Base-by-base conservation (phyloP, 2,113 vertebrate genomes). In the Kobus ellipsiprymnus region DNA sequence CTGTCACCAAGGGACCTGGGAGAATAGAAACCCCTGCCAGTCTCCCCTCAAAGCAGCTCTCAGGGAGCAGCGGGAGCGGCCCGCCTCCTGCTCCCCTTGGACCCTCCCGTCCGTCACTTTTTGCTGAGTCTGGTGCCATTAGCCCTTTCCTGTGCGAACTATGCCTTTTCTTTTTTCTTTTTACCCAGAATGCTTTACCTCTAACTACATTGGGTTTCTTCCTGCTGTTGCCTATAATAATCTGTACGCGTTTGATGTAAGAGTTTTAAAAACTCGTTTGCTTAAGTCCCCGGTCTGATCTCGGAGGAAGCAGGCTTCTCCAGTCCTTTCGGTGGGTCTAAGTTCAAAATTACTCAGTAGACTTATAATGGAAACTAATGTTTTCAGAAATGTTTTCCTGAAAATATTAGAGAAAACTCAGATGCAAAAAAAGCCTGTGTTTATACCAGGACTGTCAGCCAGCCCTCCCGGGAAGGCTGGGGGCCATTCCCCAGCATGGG, bases 231-330 rank as follows among this genome's bases (percentile, higher is more conserved):
- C 90, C 55, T 86, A 67, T 64, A 77, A 59, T 40, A 87, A 57
- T n/a, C 25, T 80, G 25, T 81, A 3, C 50, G 30, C 46, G 55
- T 95, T 90, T 78, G 54, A 67, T 48, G 2, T 81, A 84, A 74
- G 67, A 29, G 10, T 81, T 84, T 86, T 92, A 52, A 87, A 87
- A 96, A 48, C 8, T 13, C 15, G 15, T 93, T 74, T 94, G 81
- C 46, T 85, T 83, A 44, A 33, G n/a, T 29, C 46, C 15, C 29
- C 95, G 7, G 40, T 50, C 81, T 87, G 67, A 83, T 80, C 62
- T 87, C 30, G 4, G 16, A 7, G 12, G 25, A 25, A 91, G 27
- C 60, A 48, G 60, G 33, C 54, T 93, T 13, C 86, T 94, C 33
- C 33, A 16, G 7, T 84, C 87, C 36, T 90, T 50, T 36, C 10